phyloP scores from a whole-genome alignment of 2,113 vertebrate species.

The Tetraodon nigroviridis region DNA sequence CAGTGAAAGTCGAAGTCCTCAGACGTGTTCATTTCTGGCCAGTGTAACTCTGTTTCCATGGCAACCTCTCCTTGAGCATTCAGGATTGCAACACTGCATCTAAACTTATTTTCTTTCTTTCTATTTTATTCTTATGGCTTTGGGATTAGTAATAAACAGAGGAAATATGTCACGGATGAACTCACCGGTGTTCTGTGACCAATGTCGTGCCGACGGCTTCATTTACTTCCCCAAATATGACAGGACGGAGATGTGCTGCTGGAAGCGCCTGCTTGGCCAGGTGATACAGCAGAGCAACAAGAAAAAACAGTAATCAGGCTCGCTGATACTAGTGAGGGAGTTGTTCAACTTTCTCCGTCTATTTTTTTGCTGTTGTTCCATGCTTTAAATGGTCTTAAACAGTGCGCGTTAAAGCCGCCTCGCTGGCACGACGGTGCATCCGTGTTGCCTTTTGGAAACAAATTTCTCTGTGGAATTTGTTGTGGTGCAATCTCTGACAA shows the following conservation, averaged over 20 bases:
- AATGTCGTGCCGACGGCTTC: slow-evolving; percentile 18
- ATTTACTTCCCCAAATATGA: not conserved
- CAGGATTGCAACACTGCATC: slow-evolving; percentile 73
- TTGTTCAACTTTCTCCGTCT: slow-evolving; percentile 22
- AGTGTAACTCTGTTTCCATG: slow-evolving; percentile 80
- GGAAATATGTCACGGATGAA: slow-evolving; percentile 21
- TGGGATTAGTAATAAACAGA: slow-evolving; percentile 47
- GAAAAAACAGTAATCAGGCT: slow-evolving; percentile 60
- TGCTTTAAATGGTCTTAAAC: slow-evolving; percentile 17
- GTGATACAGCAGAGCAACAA: slow-evolving; percentile 53
- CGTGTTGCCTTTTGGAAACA: slow-evolving; percentile 1
- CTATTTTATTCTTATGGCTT: slow-evolving; percentile 54
- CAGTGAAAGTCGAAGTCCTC: slow-evolving; percentile 74
- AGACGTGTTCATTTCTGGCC: slow-evolving; percentile 75
- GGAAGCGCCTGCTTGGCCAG: slow-evolving; percentile 47
- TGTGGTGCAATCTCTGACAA: slow-evolving; percentile 16
- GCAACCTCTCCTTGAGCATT: slow-evolving; percentile 74
- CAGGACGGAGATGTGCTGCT: slow-evolving; percentile 27
- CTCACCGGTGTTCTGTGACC: no score
- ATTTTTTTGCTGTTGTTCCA: slow-evolving; percentile 3
- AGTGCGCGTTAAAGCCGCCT: slow-evolving; percentile 22
- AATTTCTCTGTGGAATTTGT: no score
- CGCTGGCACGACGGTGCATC: slow-evolving; percentile 12
- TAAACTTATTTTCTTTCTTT: slow-evolving; percentile 67
- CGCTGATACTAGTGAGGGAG: slow-evolving; percentile 48